Evolutionary conservation across 2,888 invertebrate species (phyloP).

Genomic region (Esperia sulphurella): DNA sequence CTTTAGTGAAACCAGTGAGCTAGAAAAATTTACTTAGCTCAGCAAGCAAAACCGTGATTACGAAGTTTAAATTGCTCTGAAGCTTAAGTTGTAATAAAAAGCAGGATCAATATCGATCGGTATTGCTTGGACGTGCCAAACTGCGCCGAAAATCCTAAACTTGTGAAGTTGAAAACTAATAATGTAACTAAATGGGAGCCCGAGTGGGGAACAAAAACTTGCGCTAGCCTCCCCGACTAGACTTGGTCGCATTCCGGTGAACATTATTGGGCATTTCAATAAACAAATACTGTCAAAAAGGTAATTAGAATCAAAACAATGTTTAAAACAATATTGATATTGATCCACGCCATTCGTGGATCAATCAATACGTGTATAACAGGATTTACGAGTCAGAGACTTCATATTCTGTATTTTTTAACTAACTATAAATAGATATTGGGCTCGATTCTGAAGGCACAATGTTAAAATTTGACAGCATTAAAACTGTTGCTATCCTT

Average conservation of each 20-base stretch:
- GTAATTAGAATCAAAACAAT: no score
- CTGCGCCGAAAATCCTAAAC: constrained; percentile 55
- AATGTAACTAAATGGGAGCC: constrained; percentile 52
- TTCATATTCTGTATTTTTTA: no score
- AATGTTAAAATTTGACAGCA: no score
- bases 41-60: constrained; percentile 24
- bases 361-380: no score
- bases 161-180: constrained; percentile 65
- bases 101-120: constrained; percentile 37
- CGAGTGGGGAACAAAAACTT: constrained; percentile 51
- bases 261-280: background rate
- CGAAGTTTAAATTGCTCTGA: constrained; percentile 38
- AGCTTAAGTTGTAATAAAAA: constrained; percentile 36
- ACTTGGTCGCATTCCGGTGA: background rate
- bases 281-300: no score
- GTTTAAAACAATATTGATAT: no score
- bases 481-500: no score
- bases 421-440: no score
- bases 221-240: constrained; percentile 4
- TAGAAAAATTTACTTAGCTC: constrained; percentile 23
- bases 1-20: constrained; percentile 15
- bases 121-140: constrained; percentile 46
- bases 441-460: no score
- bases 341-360: no score
- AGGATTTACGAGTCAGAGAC: no score